These are phyloP conservation scores for Tinamus major DNA, from an alignment of 2,797 vertebrate genomes.

Conservation along the genomic window DNA sequence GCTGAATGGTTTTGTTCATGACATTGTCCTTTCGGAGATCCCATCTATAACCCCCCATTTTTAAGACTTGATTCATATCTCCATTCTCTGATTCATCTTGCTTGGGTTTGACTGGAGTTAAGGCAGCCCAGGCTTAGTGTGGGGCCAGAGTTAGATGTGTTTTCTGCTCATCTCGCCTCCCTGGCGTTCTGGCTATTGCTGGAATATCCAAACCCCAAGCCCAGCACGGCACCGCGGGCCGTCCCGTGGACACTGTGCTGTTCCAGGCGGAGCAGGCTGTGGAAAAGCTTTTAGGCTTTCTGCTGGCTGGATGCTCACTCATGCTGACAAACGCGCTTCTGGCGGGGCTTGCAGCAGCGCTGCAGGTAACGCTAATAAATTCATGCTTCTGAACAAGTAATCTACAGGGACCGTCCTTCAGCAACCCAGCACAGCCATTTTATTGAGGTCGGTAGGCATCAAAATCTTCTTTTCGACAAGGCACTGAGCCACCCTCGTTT, in stretches of 20 bases:
- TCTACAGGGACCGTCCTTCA: not conserved
- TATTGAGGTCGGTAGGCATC: fast-evolving
- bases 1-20: not conserved
- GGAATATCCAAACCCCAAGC: not conserved
- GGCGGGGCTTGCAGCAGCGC: not conserved
- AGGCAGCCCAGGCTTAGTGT: not conserved
- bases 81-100: not conserved
- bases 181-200: not conserved
- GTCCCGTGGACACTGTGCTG: not conserved
- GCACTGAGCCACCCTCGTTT: not conserved
- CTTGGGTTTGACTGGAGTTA: not conserved
- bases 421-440: not conserved
- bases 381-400: not conserved
- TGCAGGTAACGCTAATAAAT: not conserved
- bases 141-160: not conserved
- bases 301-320: not conserved
- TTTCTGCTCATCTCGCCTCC: not conserved
- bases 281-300: not conserved
- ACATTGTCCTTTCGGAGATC: not conserved
- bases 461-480: not conserved
- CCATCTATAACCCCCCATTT: not conserved
- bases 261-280: not conserved
- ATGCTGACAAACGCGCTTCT: not conserved
- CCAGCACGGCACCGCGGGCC: not conserved
- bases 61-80: not conserved